These are phyloP conservation scores for Philaethria dido DNA, from an alignment of 2,888 invertebrate genomes.

Conservation along the genomic window DNA sequence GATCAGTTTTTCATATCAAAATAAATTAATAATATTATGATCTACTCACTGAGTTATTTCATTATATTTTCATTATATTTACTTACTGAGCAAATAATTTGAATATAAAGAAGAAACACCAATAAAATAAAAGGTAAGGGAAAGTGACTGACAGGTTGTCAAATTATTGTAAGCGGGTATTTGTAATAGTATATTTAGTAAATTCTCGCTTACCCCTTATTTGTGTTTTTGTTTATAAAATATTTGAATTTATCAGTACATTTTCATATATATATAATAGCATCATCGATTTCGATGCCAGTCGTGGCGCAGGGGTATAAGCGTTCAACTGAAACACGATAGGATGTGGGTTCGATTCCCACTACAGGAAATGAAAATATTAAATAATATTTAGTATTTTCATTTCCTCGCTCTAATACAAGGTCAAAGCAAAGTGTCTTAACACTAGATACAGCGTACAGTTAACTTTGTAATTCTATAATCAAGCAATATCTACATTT, in stretches of 20 bases:
- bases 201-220: neutral
- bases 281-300: no score
- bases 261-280: neutral
- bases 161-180: constrained; percentile 21
- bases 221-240: constrained; percentile 4
- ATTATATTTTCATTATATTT: constrained; percentile 8
- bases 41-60: constrained; percentile 7
- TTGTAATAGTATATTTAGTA: constrained; percentile 17
- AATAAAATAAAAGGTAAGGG: constrained; percentile 17
- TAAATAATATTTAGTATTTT: no score
- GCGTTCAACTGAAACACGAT: no score
- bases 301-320: no score
- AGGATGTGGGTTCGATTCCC: no score
- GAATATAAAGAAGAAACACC: constrained; percentile 6
- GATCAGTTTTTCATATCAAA: neutral
- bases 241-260: neutral
- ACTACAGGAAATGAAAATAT: no score
- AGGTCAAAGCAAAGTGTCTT: no score
- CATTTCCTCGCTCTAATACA: no score
- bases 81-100: constrained; percentile 10
- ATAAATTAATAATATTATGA: neutral
- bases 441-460: no score
- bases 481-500: no score
- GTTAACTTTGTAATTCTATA: no score
- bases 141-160: constrained; percentile 18